phyloP scores from a whole-genome alignment of 2,888 invertebrate genomes.

The Omphaloscelis lunosa region DNA sequence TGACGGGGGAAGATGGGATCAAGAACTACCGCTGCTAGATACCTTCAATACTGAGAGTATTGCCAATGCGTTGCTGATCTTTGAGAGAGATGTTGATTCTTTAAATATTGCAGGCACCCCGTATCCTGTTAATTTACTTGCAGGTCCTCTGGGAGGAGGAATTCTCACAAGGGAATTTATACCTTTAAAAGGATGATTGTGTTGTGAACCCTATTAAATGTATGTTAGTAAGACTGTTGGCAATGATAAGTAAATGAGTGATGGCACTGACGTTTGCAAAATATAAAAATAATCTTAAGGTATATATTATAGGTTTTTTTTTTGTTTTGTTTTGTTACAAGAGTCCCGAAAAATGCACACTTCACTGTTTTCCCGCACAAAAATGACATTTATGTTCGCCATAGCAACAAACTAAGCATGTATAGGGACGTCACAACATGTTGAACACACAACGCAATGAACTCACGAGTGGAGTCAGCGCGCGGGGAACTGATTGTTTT shows the following conservation, averaged over 20 bases:
- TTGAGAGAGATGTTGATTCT: not conserved
- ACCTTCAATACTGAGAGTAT: not conserved
- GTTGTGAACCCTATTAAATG: not conserved
- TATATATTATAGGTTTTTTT: no score
- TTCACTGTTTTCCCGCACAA: not conserved
- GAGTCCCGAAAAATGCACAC: not conserved
- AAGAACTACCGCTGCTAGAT: not conserved
- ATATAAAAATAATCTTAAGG: not conserved
- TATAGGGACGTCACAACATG: constrained; percentile 30
- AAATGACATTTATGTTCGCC: constrained; percentile 1
- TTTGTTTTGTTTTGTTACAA: not conserved
- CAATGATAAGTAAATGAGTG: not conserved
- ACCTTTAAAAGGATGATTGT: not conserved
- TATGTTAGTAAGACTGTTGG: not conserved
- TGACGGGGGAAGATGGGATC: not conserved
- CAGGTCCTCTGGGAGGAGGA: not conserved
- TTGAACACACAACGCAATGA: constrained; percentile 46
- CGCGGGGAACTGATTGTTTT: constrained; percentile 55
- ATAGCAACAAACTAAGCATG: not conserved
- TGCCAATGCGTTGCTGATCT: not conserved
- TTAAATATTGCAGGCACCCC: no score
- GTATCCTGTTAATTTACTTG: not conserved
- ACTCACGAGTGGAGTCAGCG: constrained; percentile 63
- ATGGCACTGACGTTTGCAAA: not conserved
- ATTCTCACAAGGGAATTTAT: not conserved